A percentile compares a stretch with the other conserved stretches of the same genome.
Conservation (phyloP, 2,113 vertebrate genomes). For the Pogona vitticeps region DNA sequence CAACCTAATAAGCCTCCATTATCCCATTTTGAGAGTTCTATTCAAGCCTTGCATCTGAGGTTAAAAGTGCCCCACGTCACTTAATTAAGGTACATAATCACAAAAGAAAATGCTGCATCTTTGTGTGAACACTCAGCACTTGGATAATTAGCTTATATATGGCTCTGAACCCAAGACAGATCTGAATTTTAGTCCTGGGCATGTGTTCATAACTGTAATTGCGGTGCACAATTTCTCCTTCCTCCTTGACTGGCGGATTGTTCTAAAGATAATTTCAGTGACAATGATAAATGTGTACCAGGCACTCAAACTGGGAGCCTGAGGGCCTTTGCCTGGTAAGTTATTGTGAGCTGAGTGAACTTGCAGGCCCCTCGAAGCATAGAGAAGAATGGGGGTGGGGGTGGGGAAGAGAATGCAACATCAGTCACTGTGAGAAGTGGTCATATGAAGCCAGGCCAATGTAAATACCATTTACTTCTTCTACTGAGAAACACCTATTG, state of each 20-base stretch:
- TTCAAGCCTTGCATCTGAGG: constrained; percentile 66
- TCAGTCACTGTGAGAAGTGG: background rate
- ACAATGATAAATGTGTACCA: constrained; percentile 62
- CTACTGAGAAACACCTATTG: background rate
- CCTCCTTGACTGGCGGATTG: constrained; percentile 55
- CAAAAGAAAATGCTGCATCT: constrained; percentile 70
- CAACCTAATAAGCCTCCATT: constrained; percentile 74
- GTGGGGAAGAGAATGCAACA: too few species aligned
- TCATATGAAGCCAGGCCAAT: background rate
- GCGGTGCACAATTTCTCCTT: constrained; percentile 61
- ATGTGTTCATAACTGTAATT: constrained; percentile 63
- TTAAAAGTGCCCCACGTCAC: constrained; percentile 60
- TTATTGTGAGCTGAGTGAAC: background rate
- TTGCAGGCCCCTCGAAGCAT: background rate
- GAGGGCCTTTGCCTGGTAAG: background rate
- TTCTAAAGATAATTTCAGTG: constrained; percentile 66
- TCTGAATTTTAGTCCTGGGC: constrained; percentile 67
- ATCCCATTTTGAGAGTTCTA: constrained; percentile 68
- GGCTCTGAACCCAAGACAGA: constrained; percentile 48
- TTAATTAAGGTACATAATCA: constrained; percentile 73
- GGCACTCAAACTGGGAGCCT: background rate
- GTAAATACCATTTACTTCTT: background rate
- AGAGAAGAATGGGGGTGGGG: background rate
- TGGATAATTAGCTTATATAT: constrained; percentile 66
- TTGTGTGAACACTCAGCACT: constrained; percentile 64